Percentiles rank a stretch among this genome's conserved stretches.
Evolutionary conservation across 2,113 vertebrate genomes (phyloP).

Genomic region (Electrona antarctica): DNA sequence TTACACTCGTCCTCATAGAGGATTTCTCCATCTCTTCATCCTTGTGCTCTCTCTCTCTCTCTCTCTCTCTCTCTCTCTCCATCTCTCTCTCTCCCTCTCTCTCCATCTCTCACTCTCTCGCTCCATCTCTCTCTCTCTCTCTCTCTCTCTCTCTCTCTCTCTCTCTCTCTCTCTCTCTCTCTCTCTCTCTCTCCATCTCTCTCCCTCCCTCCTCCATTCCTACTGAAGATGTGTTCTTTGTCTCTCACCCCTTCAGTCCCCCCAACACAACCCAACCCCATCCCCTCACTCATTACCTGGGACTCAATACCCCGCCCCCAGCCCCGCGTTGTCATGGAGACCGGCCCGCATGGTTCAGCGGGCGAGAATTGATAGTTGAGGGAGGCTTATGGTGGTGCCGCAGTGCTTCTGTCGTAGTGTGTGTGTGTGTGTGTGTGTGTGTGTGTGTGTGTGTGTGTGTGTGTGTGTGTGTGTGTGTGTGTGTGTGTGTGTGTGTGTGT

Average conservation of each 20-base stretch:
- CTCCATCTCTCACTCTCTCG: not conserved
- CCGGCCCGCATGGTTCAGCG: not conserved
- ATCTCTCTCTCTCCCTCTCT: conserved; percentile 7
- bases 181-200: not conserved
- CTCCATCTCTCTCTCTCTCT: not conserved
- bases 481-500: not conserved
- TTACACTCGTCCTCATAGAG: not conserved
- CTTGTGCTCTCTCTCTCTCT: not conserved
- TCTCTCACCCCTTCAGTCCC: conserved; percentile 23
- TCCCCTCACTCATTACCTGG: conserved; percentile 68
- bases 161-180: not conserved
- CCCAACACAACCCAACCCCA: conserved; percentile 27
- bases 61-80: not conserved
- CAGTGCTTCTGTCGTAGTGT: conserved; percentile 26
- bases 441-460: not conserved
- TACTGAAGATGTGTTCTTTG: conserved; percentile 11
- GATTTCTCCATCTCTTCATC: not conserved
- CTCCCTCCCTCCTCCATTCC: not conserved
- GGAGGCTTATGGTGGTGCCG: conserved; percentile 38
- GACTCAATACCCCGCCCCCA: conserved; percentile 55
- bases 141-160: not conserved
- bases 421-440: not conserved
- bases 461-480: not conserved
- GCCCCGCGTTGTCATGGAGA: conserved; percentile 1
- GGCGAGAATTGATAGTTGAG: conserved; percentile 42